A percentile compares a stretch with the other conserved stretches of the same genome.
phyloP scores from a whole-genome alignment of 1,140 invertebrate genomes.

The Trichonephila clavata region DNA sequence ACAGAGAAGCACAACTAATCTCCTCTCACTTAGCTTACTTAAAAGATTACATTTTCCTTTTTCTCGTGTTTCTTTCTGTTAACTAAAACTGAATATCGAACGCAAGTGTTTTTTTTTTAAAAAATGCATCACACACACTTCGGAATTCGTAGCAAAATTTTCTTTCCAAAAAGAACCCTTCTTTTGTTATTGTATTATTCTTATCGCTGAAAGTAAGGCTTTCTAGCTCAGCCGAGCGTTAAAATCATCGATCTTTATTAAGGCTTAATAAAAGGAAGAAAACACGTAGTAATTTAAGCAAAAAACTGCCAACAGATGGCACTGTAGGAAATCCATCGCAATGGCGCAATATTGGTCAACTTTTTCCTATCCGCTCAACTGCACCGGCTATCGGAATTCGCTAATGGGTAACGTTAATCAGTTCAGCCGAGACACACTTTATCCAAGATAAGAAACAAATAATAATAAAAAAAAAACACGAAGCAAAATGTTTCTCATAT shows the following conservation, averaged over 20 bases:
- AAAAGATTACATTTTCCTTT: background rate
- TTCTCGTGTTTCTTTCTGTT: background rate
- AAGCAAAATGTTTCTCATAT: constrained; percentile 72
- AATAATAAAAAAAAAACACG: constrained; percentile 6
- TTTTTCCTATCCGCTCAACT: constrained; percentile 57
- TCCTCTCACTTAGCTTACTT: background rate
- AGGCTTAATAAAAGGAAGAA: constrained; percentile 8
- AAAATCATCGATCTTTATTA: constrained; percentile 63
- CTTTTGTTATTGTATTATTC: background rate
- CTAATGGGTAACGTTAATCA: constrained; percentile 74
- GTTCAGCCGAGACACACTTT: constrained; percentile 63
- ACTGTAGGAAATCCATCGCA: background rate
- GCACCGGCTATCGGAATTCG: constrained; percentile 68
- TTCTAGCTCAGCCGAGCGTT: constrained; percentile 4
- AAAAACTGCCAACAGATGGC: constrained; percentile 72
- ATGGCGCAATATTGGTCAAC: constrained; percentile 67
- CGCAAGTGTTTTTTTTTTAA: background rate
- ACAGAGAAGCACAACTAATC: background rate
- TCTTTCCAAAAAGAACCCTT: constrained; percentile 15
- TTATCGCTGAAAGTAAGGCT: constrained; percentile 43
- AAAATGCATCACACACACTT: background rate
- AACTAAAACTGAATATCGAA: background rate
- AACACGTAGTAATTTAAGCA: constrained; percentile 36
- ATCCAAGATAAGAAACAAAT: constrained; percentile 60
- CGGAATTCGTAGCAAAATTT: background rate